Conservation (phyloP, 2,888 invertebrate species). For the Amaurobius ferox region DNA sequence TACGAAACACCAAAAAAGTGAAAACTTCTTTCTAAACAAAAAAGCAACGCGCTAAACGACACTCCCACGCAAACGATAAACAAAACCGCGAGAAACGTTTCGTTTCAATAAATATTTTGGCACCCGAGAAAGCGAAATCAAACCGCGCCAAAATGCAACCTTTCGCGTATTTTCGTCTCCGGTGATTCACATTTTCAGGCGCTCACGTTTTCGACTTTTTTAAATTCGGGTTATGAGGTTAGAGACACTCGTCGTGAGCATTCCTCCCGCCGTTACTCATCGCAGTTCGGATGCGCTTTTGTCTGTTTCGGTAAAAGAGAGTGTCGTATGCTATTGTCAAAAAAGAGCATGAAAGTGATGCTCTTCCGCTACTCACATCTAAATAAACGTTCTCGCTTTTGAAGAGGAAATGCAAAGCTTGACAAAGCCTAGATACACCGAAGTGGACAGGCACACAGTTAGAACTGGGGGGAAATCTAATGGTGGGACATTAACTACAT, state of each 20-base stretch:
- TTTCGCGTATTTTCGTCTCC: constrained; percentile 7
- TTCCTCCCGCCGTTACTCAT: not conserved
- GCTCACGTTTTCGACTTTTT: constrained; percentile 10
- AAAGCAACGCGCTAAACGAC: no score
- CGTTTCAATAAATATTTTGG: not conserved
- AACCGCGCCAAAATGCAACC: not conserved
- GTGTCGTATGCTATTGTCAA: not conserved
- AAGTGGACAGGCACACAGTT: no score
- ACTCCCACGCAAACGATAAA: not conserved
- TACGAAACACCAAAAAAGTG: no score
- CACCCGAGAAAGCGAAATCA: not conserved
- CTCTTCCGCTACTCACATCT: not conserved
- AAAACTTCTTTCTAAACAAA: no score
- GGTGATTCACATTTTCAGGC: constrained; percentile 7
- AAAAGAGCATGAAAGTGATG: not conserved
- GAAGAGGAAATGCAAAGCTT: no score
- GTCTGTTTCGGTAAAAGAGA: not conserved
- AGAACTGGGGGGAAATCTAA: no score
- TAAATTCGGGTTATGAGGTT: constrained; percentile 25
- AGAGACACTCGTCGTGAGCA: not conserved
- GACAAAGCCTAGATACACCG: no score
- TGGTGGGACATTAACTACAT: no score
- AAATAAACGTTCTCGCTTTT: not conserved
- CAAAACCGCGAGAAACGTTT: not conserved
- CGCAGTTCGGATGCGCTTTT: not conserved